Conservation (phyloP, 2,797 vertebrate species). For the Tenualosa ilisha region DNA sequence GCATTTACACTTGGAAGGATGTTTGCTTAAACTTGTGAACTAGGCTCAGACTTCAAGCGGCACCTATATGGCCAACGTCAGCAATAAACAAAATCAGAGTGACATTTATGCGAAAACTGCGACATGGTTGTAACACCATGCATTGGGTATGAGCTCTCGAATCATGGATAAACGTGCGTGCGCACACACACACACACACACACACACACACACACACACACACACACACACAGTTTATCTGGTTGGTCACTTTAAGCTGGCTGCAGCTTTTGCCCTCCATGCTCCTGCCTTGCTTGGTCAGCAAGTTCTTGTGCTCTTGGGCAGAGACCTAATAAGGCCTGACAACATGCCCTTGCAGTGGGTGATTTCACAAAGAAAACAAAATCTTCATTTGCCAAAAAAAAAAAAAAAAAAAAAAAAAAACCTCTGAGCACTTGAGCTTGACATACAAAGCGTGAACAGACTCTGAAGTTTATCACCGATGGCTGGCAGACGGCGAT, state of each 20-base stretch:
- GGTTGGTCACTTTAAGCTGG: background rate
- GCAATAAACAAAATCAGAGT: background rate
- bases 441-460: background rate
- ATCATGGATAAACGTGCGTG: background rate
- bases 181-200: background rate
- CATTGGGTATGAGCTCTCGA: background rate
- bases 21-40: slow-evolving; percentile 21
- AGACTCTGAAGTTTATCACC: slow-evolving; percentile 12
- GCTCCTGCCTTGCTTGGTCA: background rate
- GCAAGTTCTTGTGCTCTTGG: slow-evolving; percentile 24
- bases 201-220: slow-evolving; percentile 3
- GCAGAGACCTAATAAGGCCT: slow-evolving; percentile 38
- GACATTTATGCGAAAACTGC: background rate
- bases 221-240: background rate
- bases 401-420: no score
- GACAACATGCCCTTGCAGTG: background rate
- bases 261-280: background rate
- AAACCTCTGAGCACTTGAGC: background rate
- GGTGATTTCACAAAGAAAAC: slow-evolving; percentile 40
- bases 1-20: slow-evolving; percentile 1
- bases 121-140: background rate
- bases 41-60: background rate
- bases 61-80: background rate
- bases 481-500: background rate
- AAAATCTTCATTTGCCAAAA: background rate